Evolutionary conservation across 2,113 vertebrate species (phyloP), one percentile per base, ranked within the genome.

Genomic region (Tyrannus savana): DNA sequence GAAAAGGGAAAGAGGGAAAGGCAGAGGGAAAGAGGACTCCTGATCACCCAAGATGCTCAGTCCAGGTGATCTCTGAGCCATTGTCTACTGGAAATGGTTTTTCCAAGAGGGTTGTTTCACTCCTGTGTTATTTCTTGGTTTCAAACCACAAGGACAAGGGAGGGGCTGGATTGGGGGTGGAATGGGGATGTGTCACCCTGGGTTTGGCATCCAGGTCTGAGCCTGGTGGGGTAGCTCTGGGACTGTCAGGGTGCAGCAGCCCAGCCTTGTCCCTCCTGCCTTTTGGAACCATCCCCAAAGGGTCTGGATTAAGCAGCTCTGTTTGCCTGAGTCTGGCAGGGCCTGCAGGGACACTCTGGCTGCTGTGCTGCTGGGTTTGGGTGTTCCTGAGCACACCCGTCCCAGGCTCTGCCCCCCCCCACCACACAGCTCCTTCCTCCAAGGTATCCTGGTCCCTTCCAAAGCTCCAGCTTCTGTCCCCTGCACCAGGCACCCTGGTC

Each of bases 301-400:
- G 39, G 44, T 4, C 55, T 42, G 21, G 11, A 35, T 35, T 42
- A 47, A n/a, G 17, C 16, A 17, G 21, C 18, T 52, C 8, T 4
- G 1, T 77, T 31, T 33, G 30, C 37, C 39, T 1, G 1, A 59
- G 58, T 12, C 67, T 67, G 84, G n/a, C 53, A 46, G 35, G 53
- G 33, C 33, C 49, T 84, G 39, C 84, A 68, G 21, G 30, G 46
- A 23, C 30, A 8, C 4, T 0, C 30, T 28, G 55, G 17, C 31
- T 46, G 30, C 66, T 0, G 0, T 58, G 47, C 47, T 59, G 53
- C 78, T 63, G 60, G 24, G 22, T 47, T 14, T 6, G 0, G 28
- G 23, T 47, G 39, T 12, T 59, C 19, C 55, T 56, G 28, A 62
- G 60, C 47, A 30, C 28, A 3, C 5, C 0, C 3, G 42, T 58